Conservation (phyloP, 1,140 invertebrate genomes). For the Ceratosolen fusciceps region DNA sequence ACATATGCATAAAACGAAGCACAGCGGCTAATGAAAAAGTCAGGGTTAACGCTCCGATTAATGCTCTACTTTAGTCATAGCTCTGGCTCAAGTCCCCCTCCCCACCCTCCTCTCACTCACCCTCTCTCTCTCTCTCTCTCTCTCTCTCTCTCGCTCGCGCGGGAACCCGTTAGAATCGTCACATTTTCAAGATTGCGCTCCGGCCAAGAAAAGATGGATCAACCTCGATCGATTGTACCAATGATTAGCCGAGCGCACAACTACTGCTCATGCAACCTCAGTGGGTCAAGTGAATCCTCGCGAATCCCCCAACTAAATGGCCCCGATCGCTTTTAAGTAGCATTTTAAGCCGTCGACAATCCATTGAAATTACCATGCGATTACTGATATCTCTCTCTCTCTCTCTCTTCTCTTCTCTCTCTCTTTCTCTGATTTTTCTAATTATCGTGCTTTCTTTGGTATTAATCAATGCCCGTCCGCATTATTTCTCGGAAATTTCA, state of each 20-base stretch:
- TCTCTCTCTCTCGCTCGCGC: neutral
- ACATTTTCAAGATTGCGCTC: neutral
- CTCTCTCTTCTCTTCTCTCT: too few species aligned
- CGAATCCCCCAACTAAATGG: neutral
- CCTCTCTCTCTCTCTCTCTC: too few species aligned
- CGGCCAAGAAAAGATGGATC: neutral
- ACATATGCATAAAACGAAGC: neutral
- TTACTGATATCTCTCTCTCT: too few species aligned
- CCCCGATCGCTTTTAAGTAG: too few species aligned
- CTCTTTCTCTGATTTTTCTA: too few species aligned
- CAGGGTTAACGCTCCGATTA: neutral
- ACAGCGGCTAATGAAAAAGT: neutral
- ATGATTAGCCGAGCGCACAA: neutral
- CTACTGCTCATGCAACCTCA: neutral
- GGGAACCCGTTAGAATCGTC: neutral
- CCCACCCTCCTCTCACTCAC: neutral
- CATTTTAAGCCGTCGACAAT: too few species aligned
- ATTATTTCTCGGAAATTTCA: slow-evolving; percentile 10
- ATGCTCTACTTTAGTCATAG: slow-evolving; percentile 35
- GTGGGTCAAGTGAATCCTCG: slow-evolving; percentile 17
- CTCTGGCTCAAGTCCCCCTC: too few species aligned
- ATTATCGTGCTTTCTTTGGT: slow-evolving; percentile 1
- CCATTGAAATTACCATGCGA: too few species aligned
- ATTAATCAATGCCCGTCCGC: too few species aligned
- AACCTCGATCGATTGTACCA: neutral